These are phyloP conservation scores for Isurus oxyrinchus DNA, from an alignment of 2,113 vertebrate species.

Conservation along the genomic window DNA sequence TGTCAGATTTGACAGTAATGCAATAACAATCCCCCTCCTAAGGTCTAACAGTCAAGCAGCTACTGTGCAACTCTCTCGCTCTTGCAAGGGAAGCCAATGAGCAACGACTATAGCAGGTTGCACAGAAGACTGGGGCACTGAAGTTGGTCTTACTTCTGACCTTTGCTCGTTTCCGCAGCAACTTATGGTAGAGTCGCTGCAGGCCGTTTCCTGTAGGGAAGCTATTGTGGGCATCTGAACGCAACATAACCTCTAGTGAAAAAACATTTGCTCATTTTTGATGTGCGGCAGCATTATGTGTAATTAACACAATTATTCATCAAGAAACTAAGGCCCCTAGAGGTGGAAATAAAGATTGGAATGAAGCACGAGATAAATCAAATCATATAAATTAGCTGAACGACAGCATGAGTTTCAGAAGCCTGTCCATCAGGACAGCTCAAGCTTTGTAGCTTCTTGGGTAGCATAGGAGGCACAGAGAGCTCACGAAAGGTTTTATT, in stretches of 20 bases:
- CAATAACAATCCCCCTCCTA: not conserved
- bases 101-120: not conserved
- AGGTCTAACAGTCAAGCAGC: not conserved
- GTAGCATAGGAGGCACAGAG: not conserved
- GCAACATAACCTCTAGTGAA: not conserved
- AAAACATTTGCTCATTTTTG: not conserved
- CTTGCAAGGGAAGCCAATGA: not conserved
- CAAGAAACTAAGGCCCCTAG: not conserved
- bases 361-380: not conserved
- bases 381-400: not conserved
- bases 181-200: not conserved
- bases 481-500: not conserved
- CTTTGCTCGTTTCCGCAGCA: not conserved
- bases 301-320: not conserved
- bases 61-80: not conserved
- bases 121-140: not conserved
- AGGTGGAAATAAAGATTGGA: not conserved
- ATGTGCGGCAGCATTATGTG: not conserved
- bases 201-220: not conserved
- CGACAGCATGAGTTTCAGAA: not conserved
- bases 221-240: not conserved
- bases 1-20: not conserved
- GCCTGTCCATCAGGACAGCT: not conserved
- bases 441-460: not conserved
- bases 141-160: not conserved